A percentile compares a stretch with the other conserved stretches of the same genome.
Evolutionary conservation across 2,797 vertebrate genomes (phyloP).

Genomic region (Iguana delicatissima): DNA sequence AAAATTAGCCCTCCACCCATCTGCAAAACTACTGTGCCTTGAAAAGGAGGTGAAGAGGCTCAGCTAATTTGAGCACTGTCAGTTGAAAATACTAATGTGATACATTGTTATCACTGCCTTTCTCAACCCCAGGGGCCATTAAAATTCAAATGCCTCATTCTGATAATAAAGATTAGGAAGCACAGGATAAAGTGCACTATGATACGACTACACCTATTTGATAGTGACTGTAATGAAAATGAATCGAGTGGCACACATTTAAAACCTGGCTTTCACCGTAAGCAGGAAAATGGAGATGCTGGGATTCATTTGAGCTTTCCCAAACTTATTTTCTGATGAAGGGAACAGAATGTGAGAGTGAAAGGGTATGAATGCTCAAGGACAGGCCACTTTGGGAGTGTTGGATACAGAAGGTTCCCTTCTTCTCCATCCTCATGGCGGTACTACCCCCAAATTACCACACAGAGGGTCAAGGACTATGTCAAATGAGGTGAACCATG

Average conservation of each 20-base stretch:
- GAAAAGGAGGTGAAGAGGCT: conserved; percentile 36
- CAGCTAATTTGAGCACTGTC: conserved; percentile 16
- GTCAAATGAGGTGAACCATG: not conserved
- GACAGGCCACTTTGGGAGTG: not conserved
- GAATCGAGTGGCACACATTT: not conserved
- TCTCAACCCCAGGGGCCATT: conserved; percentile 12
- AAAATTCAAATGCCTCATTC: conserved; percentile 40
- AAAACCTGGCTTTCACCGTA: conserved; percentile 42
- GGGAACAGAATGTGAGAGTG: not conserved
- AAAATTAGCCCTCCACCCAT: conserved; percentile 63
- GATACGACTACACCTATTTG: conserved; percentile 32
- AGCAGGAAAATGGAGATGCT: conserved; percentile 38
- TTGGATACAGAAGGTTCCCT: not conserved
- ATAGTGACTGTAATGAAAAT: conserved; percentile 42
- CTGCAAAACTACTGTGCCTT: conserved; percentile 53
- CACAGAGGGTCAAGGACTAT: not conserved
- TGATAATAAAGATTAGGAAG: conserved; percentile 55
- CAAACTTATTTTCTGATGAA: conserved; percentile 32
- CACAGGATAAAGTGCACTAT: conserved; percentile 17
- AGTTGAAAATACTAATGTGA: conserved; percentile 15
- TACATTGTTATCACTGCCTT: conserved; percentile 25
- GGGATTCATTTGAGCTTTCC: conserved; percentile 16
- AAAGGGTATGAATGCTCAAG: conserved; percentile 24
- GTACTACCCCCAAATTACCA: not conserved
- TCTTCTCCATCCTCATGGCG: not conserved